phyloP scores from a whole-genome alignment of 2,797 vertebrate species.

The Smutsia temminckii region DNA sequence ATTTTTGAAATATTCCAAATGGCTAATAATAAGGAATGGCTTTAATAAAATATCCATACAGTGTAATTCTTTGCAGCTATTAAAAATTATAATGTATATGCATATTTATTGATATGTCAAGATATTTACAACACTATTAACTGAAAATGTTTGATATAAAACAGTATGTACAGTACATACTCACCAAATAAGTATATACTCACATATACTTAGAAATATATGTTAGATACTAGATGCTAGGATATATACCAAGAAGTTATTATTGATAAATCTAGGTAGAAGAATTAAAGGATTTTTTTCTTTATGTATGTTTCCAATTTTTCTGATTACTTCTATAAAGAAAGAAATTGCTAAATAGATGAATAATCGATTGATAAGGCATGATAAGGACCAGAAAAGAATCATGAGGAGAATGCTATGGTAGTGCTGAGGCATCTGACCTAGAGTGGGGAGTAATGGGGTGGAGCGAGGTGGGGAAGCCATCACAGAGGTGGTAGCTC shows the following conservation, averaged over 20 bases:
- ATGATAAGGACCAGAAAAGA: background rate
- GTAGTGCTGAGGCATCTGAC: background rate
- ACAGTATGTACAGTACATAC: background rate
- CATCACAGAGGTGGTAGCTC: background rate
- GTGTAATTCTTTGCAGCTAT: background rate
- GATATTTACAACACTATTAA: background rate
- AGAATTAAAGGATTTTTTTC: background rate
- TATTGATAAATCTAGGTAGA: background rate
- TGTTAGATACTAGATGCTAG: background rate
- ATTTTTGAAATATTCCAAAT: constrained; percentile 12
- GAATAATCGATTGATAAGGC: background rate
- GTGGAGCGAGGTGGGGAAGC: background rate
- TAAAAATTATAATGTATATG: background rate
- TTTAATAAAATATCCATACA: constrained; percentile 37
- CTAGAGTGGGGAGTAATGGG: background rate
- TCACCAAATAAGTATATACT: background rate
- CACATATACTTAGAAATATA: background rate
- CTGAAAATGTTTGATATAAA: background rate
- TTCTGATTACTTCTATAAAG: background rate
- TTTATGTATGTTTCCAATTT: background rate
- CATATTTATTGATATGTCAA: background rate
- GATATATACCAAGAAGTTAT: background rate
- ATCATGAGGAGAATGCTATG: background rate
- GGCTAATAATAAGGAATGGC: background rate
- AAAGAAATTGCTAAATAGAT: background rate